These are phyloP conservation scores for Engystomops pustulosus DNA, from an alignment of 2,113 vertebrate genomes.

Conservation along the genomic window DNA sequence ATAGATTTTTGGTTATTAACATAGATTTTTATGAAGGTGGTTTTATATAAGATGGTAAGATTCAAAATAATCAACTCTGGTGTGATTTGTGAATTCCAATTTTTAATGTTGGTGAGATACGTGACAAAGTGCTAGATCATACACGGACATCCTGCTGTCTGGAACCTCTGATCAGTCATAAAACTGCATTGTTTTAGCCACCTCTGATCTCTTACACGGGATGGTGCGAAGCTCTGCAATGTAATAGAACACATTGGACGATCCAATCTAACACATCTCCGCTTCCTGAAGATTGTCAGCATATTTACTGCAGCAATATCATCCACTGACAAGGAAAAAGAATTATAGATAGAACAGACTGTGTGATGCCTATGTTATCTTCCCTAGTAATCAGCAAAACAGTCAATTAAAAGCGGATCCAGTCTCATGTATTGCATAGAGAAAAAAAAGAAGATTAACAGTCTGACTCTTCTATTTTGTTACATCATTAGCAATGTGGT, in stretches of 20 bases:
- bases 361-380: neutral
- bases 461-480: no score
- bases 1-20: no score
- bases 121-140: neutral
- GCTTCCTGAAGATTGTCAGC: neutral
- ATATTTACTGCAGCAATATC: neutral
- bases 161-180: neutral
- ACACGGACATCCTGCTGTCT: neutral
- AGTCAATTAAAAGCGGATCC: neutral
- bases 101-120: neutral
- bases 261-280: slow-evolving; percentile 35
- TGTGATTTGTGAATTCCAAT: neutral
- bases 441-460: no score
- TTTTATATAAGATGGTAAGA: neutral
- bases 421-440: neutral
- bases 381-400: neutral
- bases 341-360: neutral
- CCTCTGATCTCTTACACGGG: slow-evolving; percentile 3
- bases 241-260: slow-evolving; percentile 23
- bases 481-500: no score
- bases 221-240: neutral
- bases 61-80: neutral
- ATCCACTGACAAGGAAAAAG: slow-evolving; percentile 8
- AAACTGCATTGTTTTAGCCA: neutral
- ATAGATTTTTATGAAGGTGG: neutral